Evolutionary conservation across 2,113 vertebrate species (phyloP).

Genomic region (Seriola rivoliana): DNA sequence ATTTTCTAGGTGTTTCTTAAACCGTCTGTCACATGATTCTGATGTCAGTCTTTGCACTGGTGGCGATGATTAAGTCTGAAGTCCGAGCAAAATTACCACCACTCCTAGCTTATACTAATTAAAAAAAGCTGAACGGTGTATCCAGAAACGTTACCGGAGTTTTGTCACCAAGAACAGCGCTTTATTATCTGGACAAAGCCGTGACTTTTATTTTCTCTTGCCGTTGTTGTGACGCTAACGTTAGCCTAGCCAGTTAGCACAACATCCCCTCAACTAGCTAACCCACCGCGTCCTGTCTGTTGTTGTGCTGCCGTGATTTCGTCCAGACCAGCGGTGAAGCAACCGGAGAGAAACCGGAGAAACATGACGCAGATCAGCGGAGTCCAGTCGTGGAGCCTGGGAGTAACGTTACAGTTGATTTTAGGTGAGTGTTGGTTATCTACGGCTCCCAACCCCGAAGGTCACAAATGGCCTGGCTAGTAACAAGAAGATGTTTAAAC

Average conservation of each 20-base stretch:
- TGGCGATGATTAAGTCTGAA: not conserved
- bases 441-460: slow-evolving; percentile 3
- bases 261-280: slow-evolving; percentile 18
- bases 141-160: rapidly evolving
- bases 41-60: slow-evolving; percentile 26
- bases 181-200: not conserved
- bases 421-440: slow-evolving; percentile 69
- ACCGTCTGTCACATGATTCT: slow-evolving; percentile 63
- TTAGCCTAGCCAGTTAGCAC: slow-evolving; percentile 54
- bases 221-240: slow-evolving; percentile 26
- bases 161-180: not conserved
- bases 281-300: slow-evolving; percentile 16
- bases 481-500: not conserved
- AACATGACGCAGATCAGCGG: slow-evolving; percentile 68
- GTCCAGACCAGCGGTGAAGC: not conserved
- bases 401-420: slow-evolving; percentile 59
- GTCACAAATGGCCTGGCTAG: slow-evolving; percentile 2
- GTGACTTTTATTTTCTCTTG: not conserved
- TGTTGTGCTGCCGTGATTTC: slow-evolving; percentile 35
- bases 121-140: not conserved
- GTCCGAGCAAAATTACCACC: not conserved
- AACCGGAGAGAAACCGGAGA: slow-evolving; percentile 12
- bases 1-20: slow-evolving; percentile 67
- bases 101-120: not conserved
- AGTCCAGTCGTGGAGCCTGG: slow-evolving; percentile 54